Evolutionary conservation across 2,113 vertebrate species (phyloP), one percentile per base, ranked within the genome.

Genomic region (Lagenorhynchus albirostris): DNA sequence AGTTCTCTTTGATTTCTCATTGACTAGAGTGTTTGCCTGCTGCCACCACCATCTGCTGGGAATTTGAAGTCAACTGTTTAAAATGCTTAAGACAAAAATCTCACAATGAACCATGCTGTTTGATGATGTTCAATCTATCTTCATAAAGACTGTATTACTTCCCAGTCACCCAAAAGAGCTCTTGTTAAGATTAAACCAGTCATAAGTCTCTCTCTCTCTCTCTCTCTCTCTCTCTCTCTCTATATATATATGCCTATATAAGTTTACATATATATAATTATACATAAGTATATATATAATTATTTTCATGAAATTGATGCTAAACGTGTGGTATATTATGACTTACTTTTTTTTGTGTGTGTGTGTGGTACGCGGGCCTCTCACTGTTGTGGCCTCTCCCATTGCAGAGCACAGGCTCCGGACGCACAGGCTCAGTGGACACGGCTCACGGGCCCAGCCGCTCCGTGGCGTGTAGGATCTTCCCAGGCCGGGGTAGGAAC

Each of bases 1-100:
- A 3, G 23, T 31, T 95, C 79, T 71, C 97, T 96, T 81, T 71
- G 95, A 96, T 92, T 89, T 85, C 53, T 92, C 94, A 53, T 33
- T 94, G 95, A 93, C 79, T 5, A 41, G 65, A 63, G 33, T 8
- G 44, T 36, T 71, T 97, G 73, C 80, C 89, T 89, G 53, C 79
- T 50, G 84, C 36, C 63, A 96, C 38, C 74, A 62, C 53, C 50
- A 79, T 83, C 83, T 63, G 93, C 85, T 82, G 74, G 53, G 80
- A 63, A 38, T 63, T 67, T 62, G 74, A 87, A 98, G n/a, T 89
- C 63, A 38, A 94, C 50, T 14, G 25, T 29, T 20, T 38, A 82
- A 55, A 62, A 89, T 14, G 82, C 85, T 89, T 73, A 41, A 63
- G 85, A 91, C 23, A 86, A 91, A 89, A 87, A 90, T 29, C 74